Evolutionary conservation across 2,888 invertebrate genomes (phyloP), one percentile per base, ranked within the genome.

Genomic region (Tyria jacobaeae): DNA sequence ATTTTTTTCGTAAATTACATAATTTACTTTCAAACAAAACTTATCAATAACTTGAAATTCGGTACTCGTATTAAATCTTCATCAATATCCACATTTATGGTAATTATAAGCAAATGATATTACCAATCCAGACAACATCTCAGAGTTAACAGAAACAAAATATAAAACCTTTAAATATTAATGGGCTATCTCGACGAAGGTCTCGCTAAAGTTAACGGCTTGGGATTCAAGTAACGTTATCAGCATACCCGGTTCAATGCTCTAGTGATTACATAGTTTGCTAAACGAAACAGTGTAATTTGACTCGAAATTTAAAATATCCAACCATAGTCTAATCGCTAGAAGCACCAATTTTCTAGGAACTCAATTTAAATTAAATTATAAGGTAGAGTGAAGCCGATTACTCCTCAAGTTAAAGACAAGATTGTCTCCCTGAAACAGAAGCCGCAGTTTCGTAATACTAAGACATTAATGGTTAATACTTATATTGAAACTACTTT

Each of bases 131-230:
- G 56, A 15, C 31, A 57, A 61, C 50, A 49, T 44, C 41, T 48
- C n/a, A 37, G 21, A 66, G 73, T 63, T 63, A 67, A 48, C 50
- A 69, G 62, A 66, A 73, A 70, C 62, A 65, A 73, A 70, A 76
- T 62, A 57, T 76, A 63, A 70, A 73, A 66, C 64, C 74, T 69
- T 71, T 75, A 64, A 76, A 75, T 76, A 76, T 75, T 75, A 71
- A 75, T 76, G 69, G 50, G 59, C 62, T 62, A 66, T 73, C 66
- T 66, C 57, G 31, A 64, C 61, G 54, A 70, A 63, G 73, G 72
- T 71, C 57, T 51, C 59, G 60, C 55, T 64, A 55, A 73, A 72
- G 68, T 70, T 73, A 75, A 64, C 70, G 64, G 64, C 58, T 31
- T 44, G 70, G 75, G 73, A 62, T 51, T 59, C 41, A 54, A 60